Evolutionary conservation across 2,113 vertebrate species (phyloP).

Genomic region (Neogobius melanostomus): DNA sequence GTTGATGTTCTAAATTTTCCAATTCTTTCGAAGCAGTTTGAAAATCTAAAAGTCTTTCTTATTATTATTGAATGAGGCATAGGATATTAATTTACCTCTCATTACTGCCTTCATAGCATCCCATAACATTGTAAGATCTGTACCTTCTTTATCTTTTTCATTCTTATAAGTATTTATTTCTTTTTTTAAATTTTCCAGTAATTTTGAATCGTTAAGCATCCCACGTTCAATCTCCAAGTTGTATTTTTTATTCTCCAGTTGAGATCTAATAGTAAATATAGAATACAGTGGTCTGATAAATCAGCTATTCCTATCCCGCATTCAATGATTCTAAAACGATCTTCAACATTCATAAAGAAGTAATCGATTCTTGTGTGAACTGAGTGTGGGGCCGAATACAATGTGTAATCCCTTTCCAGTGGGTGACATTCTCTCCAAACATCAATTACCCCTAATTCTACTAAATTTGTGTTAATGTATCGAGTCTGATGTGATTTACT

Average conservation of each 20-base stretch:
- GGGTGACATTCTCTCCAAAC: no score
- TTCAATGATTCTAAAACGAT: not conserved
- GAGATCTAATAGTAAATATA: no score
- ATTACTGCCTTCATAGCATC: not conserved
- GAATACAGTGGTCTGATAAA: no score
- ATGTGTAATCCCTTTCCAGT: no score
- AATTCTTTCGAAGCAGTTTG: no score
- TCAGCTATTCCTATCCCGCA: not conserved
- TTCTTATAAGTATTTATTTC: not conserved
- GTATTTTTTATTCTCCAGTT: no score
- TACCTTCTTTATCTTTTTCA: not conserved
- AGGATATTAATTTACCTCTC: not conserved
- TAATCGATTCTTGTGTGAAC: not conserved
- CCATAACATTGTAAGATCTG: not conserved
- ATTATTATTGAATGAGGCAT: not conserved
- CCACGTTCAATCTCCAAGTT: not conserved
- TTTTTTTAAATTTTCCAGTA: not conserved
- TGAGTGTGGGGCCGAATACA: not conserved
- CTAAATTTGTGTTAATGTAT: not conserved
- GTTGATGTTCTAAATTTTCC: no score
- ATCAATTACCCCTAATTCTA: no score
- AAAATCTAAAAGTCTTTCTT: not conserved
- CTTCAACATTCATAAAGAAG: not conserved
- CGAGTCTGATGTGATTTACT: not conserved
- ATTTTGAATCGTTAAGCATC: not conserved